phyloP scores from a whole-genome alignment of 2,113 vertebrate species.

The Percina caprodes region DNA sequence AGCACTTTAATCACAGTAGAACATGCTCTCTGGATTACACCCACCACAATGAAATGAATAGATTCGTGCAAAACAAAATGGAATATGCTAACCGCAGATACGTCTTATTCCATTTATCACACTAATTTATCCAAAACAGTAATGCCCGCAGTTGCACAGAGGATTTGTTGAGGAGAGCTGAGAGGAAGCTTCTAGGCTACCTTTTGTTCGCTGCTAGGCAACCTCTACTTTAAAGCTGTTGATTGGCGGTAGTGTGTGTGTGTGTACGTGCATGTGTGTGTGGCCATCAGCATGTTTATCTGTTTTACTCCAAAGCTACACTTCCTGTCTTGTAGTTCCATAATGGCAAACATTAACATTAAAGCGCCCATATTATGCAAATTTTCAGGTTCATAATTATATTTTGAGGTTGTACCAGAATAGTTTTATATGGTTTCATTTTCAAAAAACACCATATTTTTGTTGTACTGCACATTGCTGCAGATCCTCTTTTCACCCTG shows the following conservation, averaged over 20 bases:
- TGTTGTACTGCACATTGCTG: too few relatives aligned
- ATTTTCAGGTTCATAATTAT: too few relatives aligned
- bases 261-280: neutral
- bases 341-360: neutral
- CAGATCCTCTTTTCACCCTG: too few relatives aligned
- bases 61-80: constrained; percentile 3
- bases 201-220: constrained; percentile 62
- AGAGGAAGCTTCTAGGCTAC: constrained; percentile 18
- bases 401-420: too few relatives aligned
- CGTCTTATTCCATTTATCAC: constrained; percentile 40
- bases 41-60: constrained; percentile 28
- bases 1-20: neutral
- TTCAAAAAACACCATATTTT: too few relatives aligned
- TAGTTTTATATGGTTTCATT: too few relatives aligned
- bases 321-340: constrained; percentile 22
- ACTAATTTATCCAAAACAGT: constrained; percentile 34
- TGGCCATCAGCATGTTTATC: constrained; percentile 8
- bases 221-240: constrained; percentile 43
- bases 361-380: too few relatives aligned
- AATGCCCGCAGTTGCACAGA: constrained; percentile 17
- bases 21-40: constrained; percentile 30
- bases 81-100: constrained; percentile 22
- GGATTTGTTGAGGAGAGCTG: constrained; percentile 27
- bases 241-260: neutral
- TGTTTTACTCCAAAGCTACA: constrained; percentile 8